phyloP scores from a whole-genome alignment of 2,888 invertebrate genomes.

The Gnatocerus cornutus region DNA sequence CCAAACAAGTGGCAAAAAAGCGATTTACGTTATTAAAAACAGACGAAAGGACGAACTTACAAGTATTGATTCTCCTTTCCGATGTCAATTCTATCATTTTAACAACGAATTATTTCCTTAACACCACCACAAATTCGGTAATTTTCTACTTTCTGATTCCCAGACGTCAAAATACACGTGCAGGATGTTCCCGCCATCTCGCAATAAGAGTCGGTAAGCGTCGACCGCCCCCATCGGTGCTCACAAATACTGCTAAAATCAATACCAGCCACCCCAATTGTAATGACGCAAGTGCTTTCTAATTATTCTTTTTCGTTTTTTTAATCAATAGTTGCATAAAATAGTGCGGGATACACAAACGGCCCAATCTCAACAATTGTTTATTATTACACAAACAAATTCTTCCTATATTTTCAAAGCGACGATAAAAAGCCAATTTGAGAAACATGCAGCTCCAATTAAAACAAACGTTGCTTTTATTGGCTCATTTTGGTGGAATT shows the following conservation, averaged over 20 bases:
- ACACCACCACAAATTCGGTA: constrained; percentile 34
- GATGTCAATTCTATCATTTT: constrained; percentile 29
- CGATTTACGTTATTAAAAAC: constrained; percentile 8
- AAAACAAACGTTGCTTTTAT: constrained; percentile 9
- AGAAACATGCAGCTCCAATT: constrained; percentile 1
- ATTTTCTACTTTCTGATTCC: constrained; percentile 62
- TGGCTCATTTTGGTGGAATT: constrained; percentile 10
- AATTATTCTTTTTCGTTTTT: constrained; percentile 54
- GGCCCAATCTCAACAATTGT: neutral
- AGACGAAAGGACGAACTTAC: constrained; percentile 18
- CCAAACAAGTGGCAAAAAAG: constrained; percentile 41
- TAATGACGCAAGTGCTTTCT: constrained; percentile 59
- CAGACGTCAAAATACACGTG: constrained; percentile 67
- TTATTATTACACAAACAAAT: neutral
- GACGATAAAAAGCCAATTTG: constrained; percentile 9
- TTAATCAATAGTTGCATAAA: constrained; percentile 55
- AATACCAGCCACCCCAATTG: constrained; percentile 58
- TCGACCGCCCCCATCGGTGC: constrained; percentile 51
- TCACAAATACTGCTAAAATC: constrained; percentile 59
- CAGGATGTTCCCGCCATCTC: constrained; percentile 66
- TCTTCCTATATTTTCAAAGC: neutral
- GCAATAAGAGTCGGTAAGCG: constrained; percentile 54
- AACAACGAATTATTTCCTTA: constrained; percentile 1
- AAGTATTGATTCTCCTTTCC: constrained; percentile 8
- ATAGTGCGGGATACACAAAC: constrained; percentile 22